Base-by-base conservation (phyloP, 2,113 vertebrate genomes). In the Coregonus clupeaformis region DNA sequence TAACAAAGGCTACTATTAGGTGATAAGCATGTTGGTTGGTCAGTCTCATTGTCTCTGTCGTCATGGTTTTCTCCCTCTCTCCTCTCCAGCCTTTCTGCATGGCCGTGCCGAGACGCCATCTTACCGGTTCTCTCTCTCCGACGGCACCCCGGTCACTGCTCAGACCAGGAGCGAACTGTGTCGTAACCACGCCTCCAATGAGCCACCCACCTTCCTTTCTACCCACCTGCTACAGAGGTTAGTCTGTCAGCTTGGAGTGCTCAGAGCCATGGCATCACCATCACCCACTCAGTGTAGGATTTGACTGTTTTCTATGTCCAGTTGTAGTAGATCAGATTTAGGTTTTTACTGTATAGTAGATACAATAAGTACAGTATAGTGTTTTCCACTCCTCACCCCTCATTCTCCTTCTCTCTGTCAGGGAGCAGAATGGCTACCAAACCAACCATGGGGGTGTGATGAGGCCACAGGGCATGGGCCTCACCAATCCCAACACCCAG, bases 181-280 rank as follows among this genome's bases (percentile, higher is more conserved):
- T 64, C 94, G 95, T 77, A 97, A 96, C 78, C 94, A 94, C 22
- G 94, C 91, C 49, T 96, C 93, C 75, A 99, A 95, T 60, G 96
- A 99, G 30, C 94, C 94, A 0, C 94, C 95, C 66, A 95, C 94
- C 66, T 98, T 96, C 89, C 92, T 97, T 25, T 98, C 98, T 16
- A 98, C 96, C 29, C 98, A 99, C 83, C 93, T 98, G 72, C 94
- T 99, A 75, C 98, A 97, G 83, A 96, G 98, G 98, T 98, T 52
- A 52, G 49, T 52, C 16, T 52, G 49, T 52, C 4, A 52, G 49
- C 16, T 52, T 18, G 49, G 78, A 85, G 80, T 22, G 42, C 42
- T 67, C 6, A 6, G 52, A 71, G 4, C 55, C 16, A 5, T 42
- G 4, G 16, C 20, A 9, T 52, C 5, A 42, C 1, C 1, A 30